Evolutionary conservation across 2,113 vertebrate species (phyloP).

Genomic region (Isichthys henryi): DNA sequence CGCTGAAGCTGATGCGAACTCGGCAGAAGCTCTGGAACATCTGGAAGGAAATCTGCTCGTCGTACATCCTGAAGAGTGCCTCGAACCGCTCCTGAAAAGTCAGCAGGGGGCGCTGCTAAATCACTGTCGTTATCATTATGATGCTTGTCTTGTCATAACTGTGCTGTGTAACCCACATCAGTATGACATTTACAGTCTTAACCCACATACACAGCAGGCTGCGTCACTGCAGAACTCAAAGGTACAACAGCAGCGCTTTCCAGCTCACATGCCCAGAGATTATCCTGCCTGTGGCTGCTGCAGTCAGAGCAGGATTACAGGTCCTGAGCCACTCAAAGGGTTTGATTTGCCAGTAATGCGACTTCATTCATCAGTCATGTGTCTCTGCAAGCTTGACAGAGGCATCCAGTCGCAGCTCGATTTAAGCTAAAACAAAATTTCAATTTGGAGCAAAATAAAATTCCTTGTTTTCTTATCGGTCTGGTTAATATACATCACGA

Average conservation of each 20-base stretch:
- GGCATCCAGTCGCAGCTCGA: background rate
- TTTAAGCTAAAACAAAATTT: background rate
- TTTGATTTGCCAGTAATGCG: background rate
- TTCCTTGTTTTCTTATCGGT: background rate
- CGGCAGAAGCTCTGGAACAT: constrained; percentile 92
- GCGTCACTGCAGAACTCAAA: background rate
- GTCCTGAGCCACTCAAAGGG: background rate
- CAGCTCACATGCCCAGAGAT: background rate
- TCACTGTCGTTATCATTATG: background rate
- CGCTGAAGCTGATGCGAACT: constrained; percentile 93
- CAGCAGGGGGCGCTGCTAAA: background rate
- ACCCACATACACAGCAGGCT: background rate
- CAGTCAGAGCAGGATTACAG: background rate
- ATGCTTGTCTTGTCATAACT: background rate
- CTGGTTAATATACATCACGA: background rate
- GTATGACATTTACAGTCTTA: background rate
- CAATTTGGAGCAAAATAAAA: background rate
- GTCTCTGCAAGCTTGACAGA: background rate
- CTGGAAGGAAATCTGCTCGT: constrained; percentile 84
- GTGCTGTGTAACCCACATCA: background rate
- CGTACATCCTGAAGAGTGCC: constrained; percentile 81
- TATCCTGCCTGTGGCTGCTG: background rate
- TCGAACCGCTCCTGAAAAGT: constrained; percentile 80
- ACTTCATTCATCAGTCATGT: background rate
- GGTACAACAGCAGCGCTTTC: background rate